Percentiles rank a stretch among this genome's conserved stretches.
Conservation (phyloP, 2,113 vertebrate genomes). For the Uropsilus gracilis region DNA sequence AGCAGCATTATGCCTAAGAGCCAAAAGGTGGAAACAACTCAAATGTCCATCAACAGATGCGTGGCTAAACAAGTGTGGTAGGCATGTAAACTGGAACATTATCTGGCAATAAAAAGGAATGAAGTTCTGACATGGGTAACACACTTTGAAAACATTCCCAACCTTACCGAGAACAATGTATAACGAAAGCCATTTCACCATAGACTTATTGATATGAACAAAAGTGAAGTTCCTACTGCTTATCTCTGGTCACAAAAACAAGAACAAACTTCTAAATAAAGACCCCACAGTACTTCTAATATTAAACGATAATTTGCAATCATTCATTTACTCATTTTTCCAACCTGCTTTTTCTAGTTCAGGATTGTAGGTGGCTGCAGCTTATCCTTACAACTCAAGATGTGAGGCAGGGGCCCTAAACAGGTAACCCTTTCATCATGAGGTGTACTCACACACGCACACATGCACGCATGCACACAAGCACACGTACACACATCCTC, state of each 20-base stretch:
- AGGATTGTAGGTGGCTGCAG: background rate
- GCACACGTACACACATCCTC: background rate
- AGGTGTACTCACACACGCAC: background rate
- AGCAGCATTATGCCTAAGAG: conserved; percentile 7
- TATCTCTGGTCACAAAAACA: background rate
- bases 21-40: background rate
- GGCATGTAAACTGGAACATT: background rate
- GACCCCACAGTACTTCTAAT: background rate
- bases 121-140: background rate
- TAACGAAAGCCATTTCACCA: background rate
- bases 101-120: background rate
- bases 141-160: background rate
- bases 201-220: background rate
- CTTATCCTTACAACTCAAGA: background rate
- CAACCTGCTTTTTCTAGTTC: background rate
- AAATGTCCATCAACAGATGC: background rate
- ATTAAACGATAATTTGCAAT: too few species aligned
- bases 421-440: background rate
- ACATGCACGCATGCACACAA: background rate
- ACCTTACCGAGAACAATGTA: background rate
- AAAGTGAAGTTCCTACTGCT: background rate
- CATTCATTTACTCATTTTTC: background rate
- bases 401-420: background rate
- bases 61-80: background rate
- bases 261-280: background rate